Percentiles rank a stretch among this genome's conserved stretches.
Conservation (phyloP, 1,140 invertebrate genomes). For the Tribolium castaneum region DNA sequence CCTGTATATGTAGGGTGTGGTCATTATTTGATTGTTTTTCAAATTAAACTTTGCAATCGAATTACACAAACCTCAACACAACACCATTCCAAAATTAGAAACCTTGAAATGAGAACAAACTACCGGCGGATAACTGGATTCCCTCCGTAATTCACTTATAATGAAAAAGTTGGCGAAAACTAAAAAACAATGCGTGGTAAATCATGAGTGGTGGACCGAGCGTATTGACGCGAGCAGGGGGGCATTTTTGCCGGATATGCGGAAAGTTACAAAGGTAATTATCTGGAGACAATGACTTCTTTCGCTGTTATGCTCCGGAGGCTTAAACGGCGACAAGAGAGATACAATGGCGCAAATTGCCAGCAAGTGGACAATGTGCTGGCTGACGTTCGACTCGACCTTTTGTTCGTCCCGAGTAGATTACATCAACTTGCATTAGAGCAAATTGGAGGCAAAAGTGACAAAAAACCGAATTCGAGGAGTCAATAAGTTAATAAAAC, state of each 20-base stretch:
- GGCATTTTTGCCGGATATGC: not conserved
- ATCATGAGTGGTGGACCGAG: too few species aligned
- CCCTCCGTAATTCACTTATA: not conserved
- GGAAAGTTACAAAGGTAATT: conserved; percentile 36
- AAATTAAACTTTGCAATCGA: too few species aligned
- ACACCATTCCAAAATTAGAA: too few species aligned
- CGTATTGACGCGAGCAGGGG: too few species aligned
- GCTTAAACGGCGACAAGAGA: conserved; percentile 36
- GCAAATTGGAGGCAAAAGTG: conserved; percentile 1
- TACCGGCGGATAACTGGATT: not conserved
- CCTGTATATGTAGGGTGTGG: too few species aligned
- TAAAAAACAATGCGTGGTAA: too few species aligned
- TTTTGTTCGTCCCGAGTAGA: conserved; percentile 41
- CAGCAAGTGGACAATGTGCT: conserved; percentile 47
- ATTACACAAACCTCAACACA: too few species aligned
- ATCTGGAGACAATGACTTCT: conserved; percentile 46
- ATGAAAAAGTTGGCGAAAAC: not conserved
- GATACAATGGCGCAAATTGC: conserved; percentile 45
- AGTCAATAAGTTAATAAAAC: not conserved
- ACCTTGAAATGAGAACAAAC: not conserved
- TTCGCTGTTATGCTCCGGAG: conserved; percentile 31
- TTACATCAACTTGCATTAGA: conserved; percentile 40
- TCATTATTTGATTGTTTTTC: too few species aligned
- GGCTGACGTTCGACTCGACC: conserved; percentile 32
- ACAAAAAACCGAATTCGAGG: not conserved